A percentile compares a stretch with the other conserved stretches of the same genome.
Conservation (phyloP, 2,797 vertebrate genomes). For the Phataginus tetradactyla region DNA sequence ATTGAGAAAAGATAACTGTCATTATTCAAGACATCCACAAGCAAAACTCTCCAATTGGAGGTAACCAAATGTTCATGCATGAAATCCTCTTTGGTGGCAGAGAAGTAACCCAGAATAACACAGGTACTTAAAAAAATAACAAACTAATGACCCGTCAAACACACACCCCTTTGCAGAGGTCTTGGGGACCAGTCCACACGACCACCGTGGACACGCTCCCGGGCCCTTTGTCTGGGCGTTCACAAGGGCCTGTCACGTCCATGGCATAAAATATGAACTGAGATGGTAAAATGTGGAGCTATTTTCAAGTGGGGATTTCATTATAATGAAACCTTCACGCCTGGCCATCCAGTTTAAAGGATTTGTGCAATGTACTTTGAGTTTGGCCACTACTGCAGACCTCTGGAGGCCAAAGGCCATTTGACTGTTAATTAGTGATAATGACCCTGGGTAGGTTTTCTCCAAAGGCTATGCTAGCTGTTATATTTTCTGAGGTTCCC, state of each 20-base stretch:
- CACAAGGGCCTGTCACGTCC: background rate
- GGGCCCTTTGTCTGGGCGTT: background rate
- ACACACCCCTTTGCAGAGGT: background rate
- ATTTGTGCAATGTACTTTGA: background rate
- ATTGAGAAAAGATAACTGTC: background rate
- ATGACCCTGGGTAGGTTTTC: background rate
- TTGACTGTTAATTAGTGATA: background rate
- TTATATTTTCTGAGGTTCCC: background rate
- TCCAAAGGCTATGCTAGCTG: background rate
- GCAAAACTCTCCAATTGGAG: background rate
- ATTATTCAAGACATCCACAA: slow-evolving; percentile 12
- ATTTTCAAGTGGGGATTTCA: background rate
- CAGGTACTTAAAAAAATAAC: slow-evolving; percentile 34
- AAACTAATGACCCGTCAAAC: slow-evolving; percentile 61
- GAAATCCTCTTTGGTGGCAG: slow-evolving; percentile 1
- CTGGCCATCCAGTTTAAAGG: background rate
- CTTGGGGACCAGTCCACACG: background rate
- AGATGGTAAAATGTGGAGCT: background rate
- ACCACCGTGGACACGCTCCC: background rate
- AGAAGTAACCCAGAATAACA: slow-evolving; percentile 3
- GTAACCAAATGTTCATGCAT: background rate
- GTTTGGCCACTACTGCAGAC: background rate
- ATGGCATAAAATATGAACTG: background rate
- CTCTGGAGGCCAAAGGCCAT: background rate
- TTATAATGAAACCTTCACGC: background rate